These are phyloP conservation scores for Orthonevra nobilis DNA, from an alignment of 2,888 invertebrate species.

Conservation along the genomic window DNA sequence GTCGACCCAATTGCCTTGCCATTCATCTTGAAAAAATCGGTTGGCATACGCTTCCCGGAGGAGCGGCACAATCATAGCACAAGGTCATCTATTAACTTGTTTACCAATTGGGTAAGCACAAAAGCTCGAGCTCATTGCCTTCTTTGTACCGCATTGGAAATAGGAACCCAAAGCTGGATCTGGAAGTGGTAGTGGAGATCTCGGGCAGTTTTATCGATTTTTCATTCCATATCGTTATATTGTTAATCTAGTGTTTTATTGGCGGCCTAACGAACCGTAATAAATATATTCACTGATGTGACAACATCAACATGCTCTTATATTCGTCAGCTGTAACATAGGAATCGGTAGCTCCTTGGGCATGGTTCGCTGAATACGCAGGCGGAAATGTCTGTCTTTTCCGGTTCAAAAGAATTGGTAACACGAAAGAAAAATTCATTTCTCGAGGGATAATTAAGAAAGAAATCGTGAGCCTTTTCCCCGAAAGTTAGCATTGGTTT, in stretches of 20 bases:
- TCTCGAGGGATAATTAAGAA: constrained; percentile 22
- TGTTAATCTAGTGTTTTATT: constrained; percentile 32
- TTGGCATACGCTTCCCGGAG: not conserved
- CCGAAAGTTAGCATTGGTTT: too few relatives aligned
- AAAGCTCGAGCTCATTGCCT: constrained; percentile 2
- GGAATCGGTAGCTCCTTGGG: constrained; percentile 1
- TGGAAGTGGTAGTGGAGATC: not conserved
- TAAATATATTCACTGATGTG: constrained; percentile 40
- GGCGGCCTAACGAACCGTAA: constrained; percentile 30
- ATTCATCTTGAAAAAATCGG: constrained; percentile 31
- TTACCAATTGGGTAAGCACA: constrained; percentile 31
- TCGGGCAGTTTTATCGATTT: constrained; percentile 38
- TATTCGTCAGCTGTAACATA: too few relatives aligned
- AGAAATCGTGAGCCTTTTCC: too few relatives aligned
- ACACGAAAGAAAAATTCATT: constrained; percentile 25
- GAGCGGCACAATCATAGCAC: not conserved
- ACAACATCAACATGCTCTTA: constrained; percentile 35
- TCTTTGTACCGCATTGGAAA: not conserved
- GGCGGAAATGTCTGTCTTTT: constrained; percentile 41
- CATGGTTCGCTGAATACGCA: constrained; percentile 23
- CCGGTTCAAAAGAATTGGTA: constrained; percentile 24
- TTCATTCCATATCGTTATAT: constrained; percentile 32
- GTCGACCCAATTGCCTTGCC: constrained; percentile 21
- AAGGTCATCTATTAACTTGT: constrained; percentile 49
- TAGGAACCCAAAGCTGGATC: not conserved